Evolutionary conservation across 2,888 invertebrate genomes (phyloP), one percentile per base, ranked within the genome.

Genomic region (Timandra comae): DNA sequence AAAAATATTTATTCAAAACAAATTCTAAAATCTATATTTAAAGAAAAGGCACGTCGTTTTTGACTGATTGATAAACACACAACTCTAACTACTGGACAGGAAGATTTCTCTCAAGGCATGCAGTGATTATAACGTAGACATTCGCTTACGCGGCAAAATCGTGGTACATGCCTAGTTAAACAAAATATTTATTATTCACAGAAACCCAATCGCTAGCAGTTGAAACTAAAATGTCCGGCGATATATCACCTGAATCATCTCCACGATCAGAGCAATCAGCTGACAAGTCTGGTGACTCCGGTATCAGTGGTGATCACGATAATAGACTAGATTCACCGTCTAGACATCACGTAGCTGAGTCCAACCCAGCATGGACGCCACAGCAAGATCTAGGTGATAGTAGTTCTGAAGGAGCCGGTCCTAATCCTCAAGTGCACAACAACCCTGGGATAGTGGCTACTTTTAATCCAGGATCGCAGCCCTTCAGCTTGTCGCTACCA

Each of bases 281-380:
- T 41, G 93, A 93, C 57, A 93, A 93, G 65, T 93, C 93, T 1
- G 94, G 93, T 0, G 94, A 95, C 71, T 94, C 93, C 0, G 94
- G 94, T 0, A 94, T 94, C 49, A 94, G 93, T 0, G 94, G 93
- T 0, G 94, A 94, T 42, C 80, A 84, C 36, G 85, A 85, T 27
- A 72, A 75, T 10, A 59, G 84, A 57, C 86, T 86, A 39, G 88
- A 88, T 45, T 88, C 88, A 1, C 82, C 80, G 3, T 59, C 72
- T 0, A 73, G 82, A 45, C 71, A 71, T 41, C 60, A 67, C 39
- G 11, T 11, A 7, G 11, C 24, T 3, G 24, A 24, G 11, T 10
- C 62, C 1, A 46, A 52, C 0, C 63, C 65, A 1, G 49, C 72
- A 0, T 95, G 95, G 95, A 95, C 94, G 0, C 95, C 95, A 0